Conservation (phyloP, 1,140 invertebrate genomes). For the Battus philenor region DNA sequence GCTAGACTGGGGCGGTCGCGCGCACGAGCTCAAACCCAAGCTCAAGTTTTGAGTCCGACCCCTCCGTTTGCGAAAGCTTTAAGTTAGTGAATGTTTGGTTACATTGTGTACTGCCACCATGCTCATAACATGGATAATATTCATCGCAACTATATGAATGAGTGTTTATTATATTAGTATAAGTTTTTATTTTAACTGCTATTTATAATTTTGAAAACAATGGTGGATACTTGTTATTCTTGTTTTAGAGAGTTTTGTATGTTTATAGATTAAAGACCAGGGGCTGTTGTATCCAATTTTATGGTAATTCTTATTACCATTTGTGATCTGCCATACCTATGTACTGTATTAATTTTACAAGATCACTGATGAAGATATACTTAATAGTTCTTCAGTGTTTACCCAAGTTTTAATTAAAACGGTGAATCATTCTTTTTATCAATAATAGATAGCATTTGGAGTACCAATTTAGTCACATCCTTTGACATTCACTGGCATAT, state of each 20-base stretch:
- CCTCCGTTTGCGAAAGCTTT: conserved; percentile 57
- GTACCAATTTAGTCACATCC: conserved; percentile 7
- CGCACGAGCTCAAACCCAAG: conserved; percentile 88
- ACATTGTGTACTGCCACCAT: conserved; percentile 25
- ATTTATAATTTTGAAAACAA: conserved; percentile 50
- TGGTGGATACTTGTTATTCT: conserved; percentile 55
- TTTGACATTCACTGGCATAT: conserved; percentile 1
- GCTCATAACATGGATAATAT: conserved; percentile 23
- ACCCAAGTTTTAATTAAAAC: not conserved
- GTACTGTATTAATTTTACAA: not conserved
- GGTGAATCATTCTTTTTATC: conserved; percentile 3
- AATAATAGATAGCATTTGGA: not conserved
- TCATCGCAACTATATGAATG: conserved; percentile 33
- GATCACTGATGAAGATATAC: not conserved
- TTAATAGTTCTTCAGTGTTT: not conserved
- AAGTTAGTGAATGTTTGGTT: conserved; percentile 57
- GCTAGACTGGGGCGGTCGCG: conserved; percentile 94
- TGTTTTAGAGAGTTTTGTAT: conserved; percentile 66
- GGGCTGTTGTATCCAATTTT: conserved; percentile 24
- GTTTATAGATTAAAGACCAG: conserved; percentile 45
- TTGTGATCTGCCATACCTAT: conserved; percentile 14
- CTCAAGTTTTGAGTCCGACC: conserved; percentile 74
- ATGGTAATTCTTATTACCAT: conserved; percentile 24
- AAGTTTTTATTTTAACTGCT: conserved; percentile 58
- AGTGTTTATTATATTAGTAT: conserved; percentile 36